These are phyloP conservation scores for Pyrocephalus nanus DNA, from an alignment of 2,797 vertebrate genomes.

Conservation along the genomic window DNA sequence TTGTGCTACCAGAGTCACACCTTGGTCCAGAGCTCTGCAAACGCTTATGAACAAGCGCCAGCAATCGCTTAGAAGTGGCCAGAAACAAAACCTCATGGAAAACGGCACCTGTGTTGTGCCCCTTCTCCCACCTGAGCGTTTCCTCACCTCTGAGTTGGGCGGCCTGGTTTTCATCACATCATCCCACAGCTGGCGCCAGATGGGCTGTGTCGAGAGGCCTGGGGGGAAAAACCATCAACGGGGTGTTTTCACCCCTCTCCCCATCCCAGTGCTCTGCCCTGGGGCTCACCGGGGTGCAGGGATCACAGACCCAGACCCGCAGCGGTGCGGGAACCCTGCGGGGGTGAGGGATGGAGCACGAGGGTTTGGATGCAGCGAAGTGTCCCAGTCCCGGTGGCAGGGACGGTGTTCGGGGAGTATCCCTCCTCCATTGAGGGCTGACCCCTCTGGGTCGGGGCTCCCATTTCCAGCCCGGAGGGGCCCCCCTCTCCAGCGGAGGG, in stretches of 20 bases:
- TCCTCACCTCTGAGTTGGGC: conserved; percentile 79
- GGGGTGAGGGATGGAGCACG: rapidly evolving
- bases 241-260: neutral
- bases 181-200: conserved; percentile 85
- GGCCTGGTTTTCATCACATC: conserved; percentile 83
- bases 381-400: neutral
- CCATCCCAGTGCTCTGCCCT: rapidly evolving
- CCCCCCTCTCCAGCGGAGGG: neutral
- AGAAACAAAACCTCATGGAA: neutral
- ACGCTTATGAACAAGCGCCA: rapidly evolving
- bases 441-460: rapidly evolving
- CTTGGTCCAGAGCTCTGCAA: rapidly evolving
- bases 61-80: rapidly evolving
- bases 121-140: neutral
- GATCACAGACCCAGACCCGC: rapidly evolving
- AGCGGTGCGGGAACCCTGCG: rapidly evolving
- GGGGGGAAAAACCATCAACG: neutral
- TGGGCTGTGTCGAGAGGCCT: conserved; percentile 86
- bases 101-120: rapidly evolving
- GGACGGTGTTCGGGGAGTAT: rapidly evolving
- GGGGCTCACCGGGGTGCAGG: rapidly evolving
- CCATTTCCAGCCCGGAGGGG: neutral
- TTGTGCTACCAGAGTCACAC: neutral
- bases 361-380: rapidly evolving
- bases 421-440: neutral